Base-by-base conservation (phyloP, 2,888 invertebrate species). In the Hypena proboscidalis region DNA sequence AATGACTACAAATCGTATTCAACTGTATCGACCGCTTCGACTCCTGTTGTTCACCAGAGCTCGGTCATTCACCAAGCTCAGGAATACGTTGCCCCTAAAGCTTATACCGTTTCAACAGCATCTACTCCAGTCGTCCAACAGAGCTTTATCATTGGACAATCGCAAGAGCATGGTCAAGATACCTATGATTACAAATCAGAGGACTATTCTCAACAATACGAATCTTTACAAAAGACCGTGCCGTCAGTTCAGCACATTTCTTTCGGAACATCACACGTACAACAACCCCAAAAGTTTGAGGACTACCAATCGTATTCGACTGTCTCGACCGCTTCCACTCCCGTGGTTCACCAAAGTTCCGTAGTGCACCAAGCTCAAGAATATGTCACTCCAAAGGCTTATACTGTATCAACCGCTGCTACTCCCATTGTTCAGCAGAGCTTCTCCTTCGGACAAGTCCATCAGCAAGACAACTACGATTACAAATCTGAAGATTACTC, bases 291-390 rank as follows among this genome's bases (percentile, higher is more conserved):
- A 17, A 17, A 17, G 17, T n/a, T n/a, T n/a, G n/a, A n/a, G n/a
- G 63, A 76, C 8, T 80, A 80, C 42, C 76, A 82, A 52, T 70
- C 76, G 1, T 84, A 77, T 44, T 72, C 79, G 6, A 65, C 64
- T 20, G 63, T 63, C 6, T 80, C 86, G 4, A 74, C 85, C 8
- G 59, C 71, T 21, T 65, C 77, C 27, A 60, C 71, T 1, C 85
- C 86, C 0, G 43, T 74, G 3, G 60, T 77, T n/a, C 79, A 85
- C 14, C 69, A 83, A 47, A 78, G 66, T 43, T 75, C 75, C n/a
- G 58, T 75, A 0, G 45, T 69, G 20, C 67, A 74, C 29, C 64
- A 81, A 52, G 45, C 68, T 32, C 79, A 80, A 60, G 73, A 79
- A 41, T 75, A 78, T 35, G 55, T 72, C 26, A 70, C 80, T 31